Evolutionary conservation across 2,113 vertebrate genomes (phyloP), one percentile per base, ranked within the genome.

Genomic region (Festucalex cinctus): DNA sequence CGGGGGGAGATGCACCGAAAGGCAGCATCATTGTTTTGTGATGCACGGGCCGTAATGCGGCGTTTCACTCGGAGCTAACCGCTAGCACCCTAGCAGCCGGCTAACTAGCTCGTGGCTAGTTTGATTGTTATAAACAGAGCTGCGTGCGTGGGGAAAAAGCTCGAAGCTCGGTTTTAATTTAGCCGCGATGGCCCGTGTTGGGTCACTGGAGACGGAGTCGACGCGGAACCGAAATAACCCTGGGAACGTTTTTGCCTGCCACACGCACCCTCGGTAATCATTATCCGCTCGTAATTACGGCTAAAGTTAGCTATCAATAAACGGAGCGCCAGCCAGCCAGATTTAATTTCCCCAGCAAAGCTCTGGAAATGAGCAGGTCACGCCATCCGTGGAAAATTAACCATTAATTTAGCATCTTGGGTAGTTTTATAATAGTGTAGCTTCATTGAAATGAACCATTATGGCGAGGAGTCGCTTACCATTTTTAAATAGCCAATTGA

Each of bases 21-120:
- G 44, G 28, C 79, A 90, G 90, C 91, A 92, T 92, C 91, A 93
- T 92, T 93, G 91, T 92, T 91, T 32, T 91, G 87, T 85, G 79
- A 70, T 84, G 84, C 83, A 78, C 70, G 85, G 85, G 86, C 85
- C 87, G 76, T 92, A 87, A 87, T 88, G 85, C 84, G 85, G 84
- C 73, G 79, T 79, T 87, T 79, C 76, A 19, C 48, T 51, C 48
- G 48, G 20, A 51, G 48, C 48, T 51, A 51, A 16, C 20, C 24
- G 58, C 35, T 60, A 56, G 72, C 48, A 69, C 65, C 80, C 83
- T 84, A 79, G 69, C 73, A 6, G 59, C 78, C 81, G 74, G 73
- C 78, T 65, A 77, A 83, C 84, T 85, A 88, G 83, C 84, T 86
- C 84, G 68, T 83, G 84, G 83, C 77, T 62, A 61, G 66, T 68